Base-by-base conservation (phyloP, 2,888 invertebrate species). In the Xestia ashworthii region DNA sequence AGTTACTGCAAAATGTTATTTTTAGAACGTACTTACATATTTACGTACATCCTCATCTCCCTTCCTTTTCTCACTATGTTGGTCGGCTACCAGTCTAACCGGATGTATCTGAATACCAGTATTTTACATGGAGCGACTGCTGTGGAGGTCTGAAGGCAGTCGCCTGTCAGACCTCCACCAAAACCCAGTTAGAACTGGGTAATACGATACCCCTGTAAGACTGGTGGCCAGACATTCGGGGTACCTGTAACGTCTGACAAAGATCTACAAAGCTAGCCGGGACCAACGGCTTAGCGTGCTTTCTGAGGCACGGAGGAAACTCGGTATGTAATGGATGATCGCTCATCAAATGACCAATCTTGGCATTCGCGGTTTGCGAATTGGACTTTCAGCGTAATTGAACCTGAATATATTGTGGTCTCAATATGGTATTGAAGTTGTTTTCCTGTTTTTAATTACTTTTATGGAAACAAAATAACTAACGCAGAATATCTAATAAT, bases 401-500 rank as follows among this genome's bases (percentile, higher is more conserved):
- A n/a, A 41, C 12, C 3, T 41, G 5, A 19, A 3, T 32, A 32
- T 32, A 32, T 32, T 9, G 4, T 64, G 64, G 12, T n/a, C 12
- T 11, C 12, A 1, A n/a, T 25, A 14, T 32, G n/a, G 3, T 11
- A 6, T 22, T 41, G n/a, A 14, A 64, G 6, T n/a, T 41, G 14
- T 6, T 44, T 64, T 41, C 12, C 12, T 12, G 22, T 11, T 25
- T 41, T 64, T 41, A n/a, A 44, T 64, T 41, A 64, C n/a, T 3
- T 41, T 3, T 41, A 64, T 38, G 14, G 64, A 64, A 64, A 65
- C 22, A 12, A 44, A 44, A n/a, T n/a, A 8, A 8, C 44, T 14
- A 44, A 65, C 44, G n/a, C 6, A 65, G 14, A 3, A 65, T 65
- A 16, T 73, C 74, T 84, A 80, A 65, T 65, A 65, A 80, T 81